phyloP scores from a whole-genome alignment of 2,888 invertebrate species.

The Pocota personata region DNA sequence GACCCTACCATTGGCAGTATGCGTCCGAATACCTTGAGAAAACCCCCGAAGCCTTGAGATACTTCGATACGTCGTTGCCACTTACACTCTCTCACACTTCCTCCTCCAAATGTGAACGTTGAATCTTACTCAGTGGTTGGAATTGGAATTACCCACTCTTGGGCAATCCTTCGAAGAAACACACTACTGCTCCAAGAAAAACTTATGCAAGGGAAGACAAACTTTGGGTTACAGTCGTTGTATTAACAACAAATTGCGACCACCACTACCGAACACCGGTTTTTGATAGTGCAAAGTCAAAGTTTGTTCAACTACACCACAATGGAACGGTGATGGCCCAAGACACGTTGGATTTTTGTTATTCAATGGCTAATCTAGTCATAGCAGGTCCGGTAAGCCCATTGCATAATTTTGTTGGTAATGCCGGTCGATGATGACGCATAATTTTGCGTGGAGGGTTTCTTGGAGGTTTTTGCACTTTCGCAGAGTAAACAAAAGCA shows the following conservation, averaged over 20 bases:
- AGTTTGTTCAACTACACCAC: conserved; percentile 62
- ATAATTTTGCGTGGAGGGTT: conserved; percentile 34
- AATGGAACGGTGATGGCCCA: not conserved
- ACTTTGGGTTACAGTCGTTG: conserved; percentile 13
- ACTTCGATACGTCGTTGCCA: not conserved
- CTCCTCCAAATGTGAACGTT: conserved; percentile 9
- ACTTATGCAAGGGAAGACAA: conserved; percentile 63
- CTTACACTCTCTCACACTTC: conserved; percentile 14
- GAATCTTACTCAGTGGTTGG: conserved; percentile 40
- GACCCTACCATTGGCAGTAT: conserved; percentile 52
- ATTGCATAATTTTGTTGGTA: conserved; percentile 63
- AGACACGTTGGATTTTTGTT: conserved; percentile 31
- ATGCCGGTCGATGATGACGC: conserved; percentile 62
- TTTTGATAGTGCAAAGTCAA: conserved; percentile 60
- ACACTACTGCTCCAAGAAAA: conserved; percentile 21
- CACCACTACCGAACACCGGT: conserved; percentile 33
- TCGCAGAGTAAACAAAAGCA: conserved; percentile 29
- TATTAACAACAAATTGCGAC: conserved; percentile 18
- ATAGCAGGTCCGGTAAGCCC: conserved; percentile 35
- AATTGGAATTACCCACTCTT: conserved; percentile 66
- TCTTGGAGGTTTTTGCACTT: conserved; percentile 65
- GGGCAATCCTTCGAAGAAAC: conserved; percentile 65
- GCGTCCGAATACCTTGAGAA: conserved; percentile 61
- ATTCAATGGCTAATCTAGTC: conserved; percentile 43
- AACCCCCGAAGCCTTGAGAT: conserved; percentile 67